These are phyloP conservation scores for Echinops telfairi DNA, from an alignment of 2,113 vertebrate species.

Conservation along the genomic window DNA sequence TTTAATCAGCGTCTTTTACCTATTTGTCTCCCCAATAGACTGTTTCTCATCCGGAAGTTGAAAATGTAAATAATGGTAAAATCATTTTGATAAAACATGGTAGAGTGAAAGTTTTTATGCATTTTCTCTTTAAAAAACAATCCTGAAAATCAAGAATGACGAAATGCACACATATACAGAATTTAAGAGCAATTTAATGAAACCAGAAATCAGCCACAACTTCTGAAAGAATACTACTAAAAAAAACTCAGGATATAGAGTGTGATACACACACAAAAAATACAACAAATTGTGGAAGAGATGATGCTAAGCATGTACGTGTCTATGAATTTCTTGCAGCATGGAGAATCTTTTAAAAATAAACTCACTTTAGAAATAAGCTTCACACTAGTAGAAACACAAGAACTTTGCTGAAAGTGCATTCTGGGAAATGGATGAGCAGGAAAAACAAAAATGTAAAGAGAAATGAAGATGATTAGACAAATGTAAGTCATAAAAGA, in stretches of 20 bases:
- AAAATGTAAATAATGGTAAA: neutral
- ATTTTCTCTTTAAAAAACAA: constrained; percentile 33
- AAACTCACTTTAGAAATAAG: constrained; percentile 4
- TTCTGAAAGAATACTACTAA: neutral
- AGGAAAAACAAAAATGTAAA: constrained; percentile 2
- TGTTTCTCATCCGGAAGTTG: constrained; percentile 25
- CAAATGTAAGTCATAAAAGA: neutral
- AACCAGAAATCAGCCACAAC: constrained; percentile 23
- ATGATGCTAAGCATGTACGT: neutral
- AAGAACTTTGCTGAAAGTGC: constrained; percentile 13
- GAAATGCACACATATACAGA: neutral
- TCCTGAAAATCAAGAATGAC: neutral
- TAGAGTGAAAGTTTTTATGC: neutral
- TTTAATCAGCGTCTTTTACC: neutral
- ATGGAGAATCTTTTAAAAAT: constrained; percentile 14
- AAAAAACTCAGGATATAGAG: neutral
- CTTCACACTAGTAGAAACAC: neutral
- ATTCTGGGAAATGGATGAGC: neutral
- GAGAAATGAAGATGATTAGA: constrained; percentile 5
- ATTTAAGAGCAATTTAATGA: neutral
- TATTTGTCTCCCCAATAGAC: constrained; percentile 15
- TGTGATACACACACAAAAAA: neutral
- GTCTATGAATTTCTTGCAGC: neutral
- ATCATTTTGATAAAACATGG: constrained; percentile 2
- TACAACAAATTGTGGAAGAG: neutral